Conservation (phyloP, 2,113 vertebrate species). For the Cichladusa arquata region DNA sequence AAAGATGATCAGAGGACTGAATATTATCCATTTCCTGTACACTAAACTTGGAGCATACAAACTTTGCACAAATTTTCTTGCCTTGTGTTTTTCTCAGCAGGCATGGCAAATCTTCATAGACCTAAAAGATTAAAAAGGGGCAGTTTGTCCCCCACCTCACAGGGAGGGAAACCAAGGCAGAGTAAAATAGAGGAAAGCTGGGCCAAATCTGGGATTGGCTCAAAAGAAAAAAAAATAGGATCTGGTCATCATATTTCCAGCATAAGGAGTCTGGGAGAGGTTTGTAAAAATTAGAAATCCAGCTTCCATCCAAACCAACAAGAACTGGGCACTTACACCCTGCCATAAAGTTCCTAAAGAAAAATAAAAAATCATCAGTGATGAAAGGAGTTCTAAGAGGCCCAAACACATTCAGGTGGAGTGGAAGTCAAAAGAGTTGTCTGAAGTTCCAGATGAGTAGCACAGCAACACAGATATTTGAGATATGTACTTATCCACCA, state of each 20-base stretch:
- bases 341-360: neutral
- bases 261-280: neutral
- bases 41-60: neutral
- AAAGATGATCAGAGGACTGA: neutral
- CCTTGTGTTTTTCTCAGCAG: neutral
- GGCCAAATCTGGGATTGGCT: neutral
- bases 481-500: neutral
- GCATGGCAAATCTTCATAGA: neutral
- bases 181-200: neutral
- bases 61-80: neutral
- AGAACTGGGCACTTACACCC: neutral
- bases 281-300: neutral
- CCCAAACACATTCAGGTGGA: neutral
- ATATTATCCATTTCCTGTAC: neutral
- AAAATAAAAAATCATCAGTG: neutral
- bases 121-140: neutral
- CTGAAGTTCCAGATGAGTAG: neutral
- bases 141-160: neutral
- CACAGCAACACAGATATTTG: accelerated
- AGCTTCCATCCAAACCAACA: neutral
- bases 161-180: neutral
- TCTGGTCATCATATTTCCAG: neutral
- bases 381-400: neutral
- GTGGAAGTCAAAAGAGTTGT: neutral
- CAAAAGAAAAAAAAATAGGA: neutral